A percentile compares a stretch with the other conserved stretches of the same genome.
Conservation (phyloP, 1,140 invertebrate species). For the Orchestia grillus region DNA sequence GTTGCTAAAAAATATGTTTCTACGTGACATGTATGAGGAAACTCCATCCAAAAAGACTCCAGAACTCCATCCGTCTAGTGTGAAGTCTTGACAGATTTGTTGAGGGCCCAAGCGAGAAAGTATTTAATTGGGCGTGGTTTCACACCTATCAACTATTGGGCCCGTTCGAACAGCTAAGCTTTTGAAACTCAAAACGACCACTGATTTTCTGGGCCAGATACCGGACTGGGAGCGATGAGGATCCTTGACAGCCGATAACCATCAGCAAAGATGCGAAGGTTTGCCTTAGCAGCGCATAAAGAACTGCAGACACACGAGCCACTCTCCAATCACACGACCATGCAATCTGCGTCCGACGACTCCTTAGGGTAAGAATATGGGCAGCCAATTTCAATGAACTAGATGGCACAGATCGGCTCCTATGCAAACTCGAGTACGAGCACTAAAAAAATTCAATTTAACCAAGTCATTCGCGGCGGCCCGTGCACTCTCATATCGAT, state of each 20-base stretch:
- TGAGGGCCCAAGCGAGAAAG: neutral
- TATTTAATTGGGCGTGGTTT: neutral
- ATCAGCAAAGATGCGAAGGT: neutral
- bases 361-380: constrained; percentile 3
- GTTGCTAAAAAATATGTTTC: too few relatives aligned
- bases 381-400: neutral
- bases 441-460: constrained; percentile 26
- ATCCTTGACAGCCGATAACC: neutral
- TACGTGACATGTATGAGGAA: too few relatives aligned
- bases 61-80: neutral
- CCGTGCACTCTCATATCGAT: constrained; percentile 25
- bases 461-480: neutral
- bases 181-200: neutral
- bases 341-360: neutral
- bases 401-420: neutral
- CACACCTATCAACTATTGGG: neutral
- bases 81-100: too few relatives aligned
- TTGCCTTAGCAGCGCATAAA: neutral
- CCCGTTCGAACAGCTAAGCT: neutral
- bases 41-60: neutral
- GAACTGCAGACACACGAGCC: neutral
- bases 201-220: neutral
- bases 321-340: neutral
- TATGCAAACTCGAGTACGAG: constrained; percentile 15
- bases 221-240: neutral